These are phyloP conservation scores for Musca vetustissima DNA, from an alignment of 1,140 invertebrate genomes.

Conservation along the genomic window DNA sequence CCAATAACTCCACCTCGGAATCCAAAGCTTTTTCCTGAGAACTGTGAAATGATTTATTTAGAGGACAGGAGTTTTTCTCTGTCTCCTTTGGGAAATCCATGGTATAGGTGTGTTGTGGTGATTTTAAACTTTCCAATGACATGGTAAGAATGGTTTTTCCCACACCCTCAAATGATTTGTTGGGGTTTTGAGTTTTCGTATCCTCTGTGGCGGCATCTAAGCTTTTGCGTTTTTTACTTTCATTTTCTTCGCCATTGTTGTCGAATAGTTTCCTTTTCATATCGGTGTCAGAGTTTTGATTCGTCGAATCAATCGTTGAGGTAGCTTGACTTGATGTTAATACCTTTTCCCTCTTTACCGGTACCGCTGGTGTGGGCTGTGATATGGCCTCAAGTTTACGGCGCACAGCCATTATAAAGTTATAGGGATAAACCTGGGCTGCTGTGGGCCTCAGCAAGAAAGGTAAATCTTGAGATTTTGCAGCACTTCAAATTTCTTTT, in stretches of 20 bases:
- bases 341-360: background rate
- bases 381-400: constrained; percentile 35
- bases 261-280: constrained; percentile 16
- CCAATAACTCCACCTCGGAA: no score
- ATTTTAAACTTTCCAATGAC: no score
- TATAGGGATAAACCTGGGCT: constrained; percentile 36
- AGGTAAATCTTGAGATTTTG: constrained; percentile 27
- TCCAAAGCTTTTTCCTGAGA: no score
- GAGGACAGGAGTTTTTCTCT: no score
- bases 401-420: constrained; percentile 37
- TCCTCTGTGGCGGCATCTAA: background rate
- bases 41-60: no score
- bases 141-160: background rate
- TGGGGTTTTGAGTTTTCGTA: background rate
- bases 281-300: background rate
- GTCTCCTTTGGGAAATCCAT: no score
- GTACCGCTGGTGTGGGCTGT: constrained; percentile 8
- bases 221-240: constrained; percentile 4
- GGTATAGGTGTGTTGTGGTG: no score
- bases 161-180: background rate
- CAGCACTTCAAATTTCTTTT: background rate
- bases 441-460: constrained; percentile 32
- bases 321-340: constrained; percentile 3
- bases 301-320: constrained; percentile 10
- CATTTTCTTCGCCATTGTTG: background rate